Evolutionary conservation across 2,113 vertebrate species (phyloP), one percentile per base, ranked within the genome.

Genomic region (Salvelinus sp.): DNA sequence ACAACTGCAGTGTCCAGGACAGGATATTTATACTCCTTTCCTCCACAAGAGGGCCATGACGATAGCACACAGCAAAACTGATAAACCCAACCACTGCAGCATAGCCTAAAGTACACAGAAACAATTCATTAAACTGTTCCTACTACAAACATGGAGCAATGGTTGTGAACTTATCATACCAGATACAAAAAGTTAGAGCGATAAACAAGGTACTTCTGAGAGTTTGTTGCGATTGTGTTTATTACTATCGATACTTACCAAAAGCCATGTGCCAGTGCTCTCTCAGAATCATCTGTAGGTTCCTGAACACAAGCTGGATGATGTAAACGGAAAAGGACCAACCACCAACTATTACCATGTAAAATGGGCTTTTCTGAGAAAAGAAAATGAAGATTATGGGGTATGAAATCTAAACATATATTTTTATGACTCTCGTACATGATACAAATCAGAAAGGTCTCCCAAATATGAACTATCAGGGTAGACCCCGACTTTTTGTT

Each of bases 321-420:
- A 97, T 88, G 86, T 99, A 99, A 10, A 99, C 30, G 13, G 97
- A 97, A 66, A 98, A 96, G n/a, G 98, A 99, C 96, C 96, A 99
- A 79, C 97, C 97, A 60, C 97, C 96, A 0, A 94, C 74, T 70
- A 99, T 75, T 88, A 99, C 76, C 77, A 96, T 58, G 75, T 98
- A 98, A 88, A 99, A 93, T 1, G 96, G 93, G 76, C 93, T 96
- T 95, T 92, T 98, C 97, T 99, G 90, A 27, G 65, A 72, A 28
- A 87, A 14, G 75, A 73, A 76, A 86, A 69, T 68, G 12, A 20
- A 68, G 3, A 47, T n/a, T n/a, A 65, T 28, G 79, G 33, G 18
- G 22, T 12, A 65, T 25, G 79, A 47, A 66, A 7, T 28, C 13
- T n/a, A 63, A 1, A 48, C 47, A 58, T 57, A 44, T 12, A 10